phyloP scores from a whole-genome alignment of 1,140 invertebrate genomes.

The Reticulitermes speratus region DNA sequence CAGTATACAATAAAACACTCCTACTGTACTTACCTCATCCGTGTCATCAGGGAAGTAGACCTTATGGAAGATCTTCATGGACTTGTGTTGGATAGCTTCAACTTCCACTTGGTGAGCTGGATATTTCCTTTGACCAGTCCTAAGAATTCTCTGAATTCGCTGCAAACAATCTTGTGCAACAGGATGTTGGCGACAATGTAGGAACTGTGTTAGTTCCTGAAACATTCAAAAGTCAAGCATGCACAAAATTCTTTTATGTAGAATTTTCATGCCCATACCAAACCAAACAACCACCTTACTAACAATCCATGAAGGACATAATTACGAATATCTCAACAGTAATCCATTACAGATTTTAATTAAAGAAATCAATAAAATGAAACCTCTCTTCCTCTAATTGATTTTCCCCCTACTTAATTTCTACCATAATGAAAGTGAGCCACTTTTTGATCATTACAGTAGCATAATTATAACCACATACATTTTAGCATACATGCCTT shows the following conservation, averaged over 20 bases:
- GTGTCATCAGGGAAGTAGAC: conserved; percentile 92
- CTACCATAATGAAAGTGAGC: neutral
- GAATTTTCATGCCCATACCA: neutral
- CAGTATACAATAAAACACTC: neutral
- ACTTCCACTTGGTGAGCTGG: conserved; percentile 92
- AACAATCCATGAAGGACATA: too few relatives aligned
- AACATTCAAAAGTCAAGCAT: neutral
- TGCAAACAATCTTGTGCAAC: conserved; percentile 80
- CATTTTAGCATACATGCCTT: too few relatives aligned
- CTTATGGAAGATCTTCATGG: conserved; percentile 87
- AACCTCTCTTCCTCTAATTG: conserved; percentile 40
- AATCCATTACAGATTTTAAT: neutral
- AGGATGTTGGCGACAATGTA: conserved; percentile 74
- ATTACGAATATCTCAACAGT: neutral
- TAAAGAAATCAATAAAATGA: neutral
- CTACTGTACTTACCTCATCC: conserved; percentile 63
- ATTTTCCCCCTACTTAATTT: neutral
- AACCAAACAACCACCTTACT: neutral
- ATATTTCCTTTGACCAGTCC: conserved; percentile 78
- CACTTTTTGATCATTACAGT: neutral
- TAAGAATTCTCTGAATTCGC: conserved; percentile 76
- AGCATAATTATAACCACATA: too few relatives aligned
- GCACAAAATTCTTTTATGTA: neutral
- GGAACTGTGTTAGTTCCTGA: conserved; percentile 62
- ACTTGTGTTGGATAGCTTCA: conserved; percentile 91